Percentiles rank a stretch among this genome's conserved stretches.
Evolutionary conservation across 2,888 invertebrate genomes (phyloP).

Genomic region (Altica lythri): DNA sequence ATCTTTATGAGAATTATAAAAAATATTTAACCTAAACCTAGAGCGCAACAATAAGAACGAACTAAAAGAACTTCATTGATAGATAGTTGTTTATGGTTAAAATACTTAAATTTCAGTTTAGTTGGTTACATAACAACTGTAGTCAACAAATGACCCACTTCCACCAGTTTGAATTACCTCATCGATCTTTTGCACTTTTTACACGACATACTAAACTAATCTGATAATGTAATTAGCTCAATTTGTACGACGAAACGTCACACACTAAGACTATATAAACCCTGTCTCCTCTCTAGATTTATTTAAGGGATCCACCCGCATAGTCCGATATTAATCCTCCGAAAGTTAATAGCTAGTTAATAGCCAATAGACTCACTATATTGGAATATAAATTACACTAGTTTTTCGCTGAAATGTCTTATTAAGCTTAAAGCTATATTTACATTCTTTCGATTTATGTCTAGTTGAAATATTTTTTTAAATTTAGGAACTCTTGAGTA

Average conservation of each 20-base stretch:
- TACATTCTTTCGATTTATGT: too few species aligned
- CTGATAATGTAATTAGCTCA: conserved; percentile 22
- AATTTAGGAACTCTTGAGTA: too few species aligned
- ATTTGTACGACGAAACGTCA: conserved; percentile 3
- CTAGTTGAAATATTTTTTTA: too few species aligned
- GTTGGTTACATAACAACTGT: conserved; percentile 41
- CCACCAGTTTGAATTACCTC: conserved; percentile 35
- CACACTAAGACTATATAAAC: too few species aligned
- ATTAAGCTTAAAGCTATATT: too few species aligned
- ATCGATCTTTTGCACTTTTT: conserved; percentile 35
- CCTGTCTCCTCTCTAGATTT: background rate
- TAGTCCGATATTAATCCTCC: background rate
- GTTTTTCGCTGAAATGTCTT: too few species aligned
- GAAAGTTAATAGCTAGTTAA: too few species aligned
- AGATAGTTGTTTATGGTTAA: conserved; percentile 44
- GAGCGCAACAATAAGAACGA: too few species aligned
- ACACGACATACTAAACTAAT: conserved; percentile 26
- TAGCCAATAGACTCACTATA: too few species aligned
- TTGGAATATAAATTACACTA: too few species aligned
- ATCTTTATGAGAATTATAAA: too few species aligned
- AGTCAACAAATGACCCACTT: conserved; percentile 45
- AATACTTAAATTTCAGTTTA: conserved; percentile 44
- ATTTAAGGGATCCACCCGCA: background rate
- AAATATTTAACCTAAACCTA: too few species aligned
- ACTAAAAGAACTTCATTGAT: conserved; percentile 36